Evolutionary conservation across 2,797 vertebrate genomes (phyloP).

Genomic region (Muscicapa comitata): DNA sequence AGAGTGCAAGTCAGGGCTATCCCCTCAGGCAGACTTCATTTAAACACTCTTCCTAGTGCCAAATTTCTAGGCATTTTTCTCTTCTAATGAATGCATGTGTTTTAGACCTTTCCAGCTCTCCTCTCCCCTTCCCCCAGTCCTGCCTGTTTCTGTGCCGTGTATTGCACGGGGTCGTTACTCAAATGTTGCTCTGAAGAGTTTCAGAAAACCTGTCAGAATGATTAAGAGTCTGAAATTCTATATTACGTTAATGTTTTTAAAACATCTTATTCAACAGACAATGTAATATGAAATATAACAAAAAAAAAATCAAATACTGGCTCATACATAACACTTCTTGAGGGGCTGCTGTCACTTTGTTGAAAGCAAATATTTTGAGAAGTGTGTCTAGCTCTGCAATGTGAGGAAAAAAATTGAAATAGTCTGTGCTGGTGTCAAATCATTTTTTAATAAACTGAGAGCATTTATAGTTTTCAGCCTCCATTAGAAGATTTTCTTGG

Average conservation of each 20-base stretch:
- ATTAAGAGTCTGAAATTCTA: conserved; percentile 66
- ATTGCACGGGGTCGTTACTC: not conserved
- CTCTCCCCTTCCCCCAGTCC: not conserved
- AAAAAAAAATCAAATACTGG: not conserved
- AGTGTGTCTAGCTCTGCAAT: conserved; percentile 36
- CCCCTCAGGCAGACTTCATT: conserved; percentile 47
- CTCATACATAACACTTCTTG: conserved; percentile 29
- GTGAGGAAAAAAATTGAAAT: conserved; percentile 1
- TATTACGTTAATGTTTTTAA: conserved; percentile 59
- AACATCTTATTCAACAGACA: conserved; percentile 56
- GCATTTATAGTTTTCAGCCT: conserved; percentile 51
- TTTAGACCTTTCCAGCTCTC: conserved; percentile 5
- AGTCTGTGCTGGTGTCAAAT: conserved; percentile 54
- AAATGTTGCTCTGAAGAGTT: conserved; percentile 27
- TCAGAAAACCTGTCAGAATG: conserved; percentile 64
- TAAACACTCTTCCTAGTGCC: conserved; percentile 37
- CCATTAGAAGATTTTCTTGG: conserved; percentile 33
- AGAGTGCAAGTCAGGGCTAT: conserved; percentile 50
- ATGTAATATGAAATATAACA: conserved; percentile 47
- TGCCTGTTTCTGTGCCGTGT: not conserved
- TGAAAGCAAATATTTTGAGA: conserved; percentile 58
- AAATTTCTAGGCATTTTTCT: conserved; percentile 48
- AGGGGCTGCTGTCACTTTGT: conserved; percentile 56
- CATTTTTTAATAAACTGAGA: conserved; percentile 60
- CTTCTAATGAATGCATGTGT: conserved; percentile 42